Evolutionary conservation across 2,797 vertebrate genomes (phyloP).

Genomic region (Micrastur ruficollis): DNA sequence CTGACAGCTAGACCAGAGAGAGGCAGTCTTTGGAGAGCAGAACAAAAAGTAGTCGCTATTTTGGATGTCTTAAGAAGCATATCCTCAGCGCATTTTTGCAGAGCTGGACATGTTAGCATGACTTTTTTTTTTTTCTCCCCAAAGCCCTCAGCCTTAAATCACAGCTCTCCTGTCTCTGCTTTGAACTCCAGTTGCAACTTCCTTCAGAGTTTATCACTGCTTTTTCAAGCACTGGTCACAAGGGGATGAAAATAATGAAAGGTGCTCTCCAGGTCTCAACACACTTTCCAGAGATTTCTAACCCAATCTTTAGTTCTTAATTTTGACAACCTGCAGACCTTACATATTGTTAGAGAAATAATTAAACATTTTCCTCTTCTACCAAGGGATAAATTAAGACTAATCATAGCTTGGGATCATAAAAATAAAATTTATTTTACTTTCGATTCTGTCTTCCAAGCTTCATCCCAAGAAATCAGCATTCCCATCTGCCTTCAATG

Average conservation of each 20-base stretch:
- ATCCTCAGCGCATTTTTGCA: neutral
- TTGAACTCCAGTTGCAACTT: neutral
- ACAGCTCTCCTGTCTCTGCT: neutral
- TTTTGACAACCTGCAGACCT: conserved; percentile 23
- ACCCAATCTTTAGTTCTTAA: neutral
- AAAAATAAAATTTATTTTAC: conserved; percentile 21
- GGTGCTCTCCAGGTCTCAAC: conserved; percentile 8
- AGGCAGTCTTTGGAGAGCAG: neutral
- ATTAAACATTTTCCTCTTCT: conserved; percentile 25
- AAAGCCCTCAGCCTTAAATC: neutral
- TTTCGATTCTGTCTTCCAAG: conserved; percentile 19
- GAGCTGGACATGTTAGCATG: neutral
- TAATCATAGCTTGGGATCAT: conserved; percentile 6
- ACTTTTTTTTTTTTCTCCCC: neutral
- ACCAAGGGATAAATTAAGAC: conserved; percentile 44
- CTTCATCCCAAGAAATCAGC: neutral
- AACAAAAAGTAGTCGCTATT: neutral
- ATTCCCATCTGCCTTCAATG: neutral
- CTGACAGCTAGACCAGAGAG: neutral
- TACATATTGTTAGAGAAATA: neutral
- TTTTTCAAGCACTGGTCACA: neutral
- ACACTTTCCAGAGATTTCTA: conserved; percentile 15
- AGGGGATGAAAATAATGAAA: conserved; percentile 19
- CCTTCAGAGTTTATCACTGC: neutral
- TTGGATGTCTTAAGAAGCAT: neutral